These are phyloP conservation scores for Rambutsinella grinnellia DNA, from an alignment of 2,888 invertebrate species.

Conservation along the genomic window DNA sequence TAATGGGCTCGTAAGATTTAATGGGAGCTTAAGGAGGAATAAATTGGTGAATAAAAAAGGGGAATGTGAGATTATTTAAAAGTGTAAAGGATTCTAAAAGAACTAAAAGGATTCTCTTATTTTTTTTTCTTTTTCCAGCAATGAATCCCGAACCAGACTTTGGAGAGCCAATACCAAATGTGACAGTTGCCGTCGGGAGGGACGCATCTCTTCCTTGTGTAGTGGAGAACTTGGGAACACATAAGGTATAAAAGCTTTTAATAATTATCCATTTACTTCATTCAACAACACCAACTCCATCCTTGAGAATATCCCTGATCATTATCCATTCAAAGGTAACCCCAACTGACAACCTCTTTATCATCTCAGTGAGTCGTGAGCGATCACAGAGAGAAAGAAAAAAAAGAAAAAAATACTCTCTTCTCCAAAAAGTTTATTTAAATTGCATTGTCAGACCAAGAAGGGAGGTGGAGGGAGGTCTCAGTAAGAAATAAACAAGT, in stretches of 20 bases:
- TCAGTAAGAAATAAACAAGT: conserved; percentile 38
- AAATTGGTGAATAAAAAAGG: no score
- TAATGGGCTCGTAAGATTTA: background rate
- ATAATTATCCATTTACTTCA: background rate
- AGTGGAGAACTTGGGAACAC: conserved; percentile 88
- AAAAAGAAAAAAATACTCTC: conserved; percentile 22
- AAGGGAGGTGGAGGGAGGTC: no score
- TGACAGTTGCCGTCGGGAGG: conserved; percentile 89
- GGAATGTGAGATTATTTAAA: no score
- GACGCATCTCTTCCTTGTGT: conserved; percentile 92
- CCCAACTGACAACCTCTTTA: background rate
- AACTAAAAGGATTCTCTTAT: background rate
- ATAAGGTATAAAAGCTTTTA: conserved; percentile 76
- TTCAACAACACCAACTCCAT: no score
- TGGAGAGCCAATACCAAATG: conserved; percentile 91
- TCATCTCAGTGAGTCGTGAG: background rate
- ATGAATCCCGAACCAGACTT: conserved; percentile 89
- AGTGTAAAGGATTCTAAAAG: background rate
- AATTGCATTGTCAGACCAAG: conserved; percentile 49
- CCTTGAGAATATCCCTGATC: no score
- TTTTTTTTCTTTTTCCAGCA: conserved; percentile 71
- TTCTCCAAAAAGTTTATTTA: conserved; percentile 28
- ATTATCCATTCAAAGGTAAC: background rate
- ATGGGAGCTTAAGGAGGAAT: background rate
- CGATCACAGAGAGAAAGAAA: conserved; percentile 36